phyloP scores from a whole-genome alignment of 2,113 vertebrate genomes.

The Campylomormyrus tamandua region DNA sequence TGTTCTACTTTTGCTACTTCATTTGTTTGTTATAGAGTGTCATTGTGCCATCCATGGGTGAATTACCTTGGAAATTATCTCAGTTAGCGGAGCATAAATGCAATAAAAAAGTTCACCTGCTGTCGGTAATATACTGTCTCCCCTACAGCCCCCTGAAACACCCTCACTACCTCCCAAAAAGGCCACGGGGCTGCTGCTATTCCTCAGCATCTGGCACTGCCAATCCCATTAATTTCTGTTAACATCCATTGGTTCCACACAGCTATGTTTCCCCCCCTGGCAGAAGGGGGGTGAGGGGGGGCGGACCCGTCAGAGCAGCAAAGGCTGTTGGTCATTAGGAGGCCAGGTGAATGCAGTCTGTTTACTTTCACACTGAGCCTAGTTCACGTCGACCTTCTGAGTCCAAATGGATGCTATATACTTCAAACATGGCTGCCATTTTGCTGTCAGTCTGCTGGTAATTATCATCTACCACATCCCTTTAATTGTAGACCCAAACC shows the following conservation, averaged over 20 bases:
- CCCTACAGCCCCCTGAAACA: not conserved
- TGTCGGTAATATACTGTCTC: not conserved
- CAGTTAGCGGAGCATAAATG: not conserved
- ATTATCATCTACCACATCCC: not conserved
- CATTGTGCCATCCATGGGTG: not conserved
- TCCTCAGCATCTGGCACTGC: not conserved
- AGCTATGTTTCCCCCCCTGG: not conserved
- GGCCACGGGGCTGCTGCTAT: not conserved
- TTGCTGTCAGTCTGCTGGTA: not conserved
- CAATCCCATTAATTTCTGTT: not conserved
- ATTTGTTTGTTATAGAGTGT: not conserved
- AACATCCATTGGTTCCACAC: not conserved
- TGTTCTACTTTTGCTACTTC: not conserved
- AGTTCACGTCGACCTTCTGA: not conserved
- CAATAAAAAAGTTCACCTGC: not conserved
- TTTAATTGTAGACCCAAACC: not conserved
- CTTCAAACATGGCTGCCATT: not conserved
- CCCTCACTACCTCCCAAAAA: not conserved
- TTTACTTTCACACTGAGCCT: not conserved
- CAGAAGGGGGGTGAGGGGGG: not conserved
- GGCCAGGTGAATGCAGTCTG: not conserved
- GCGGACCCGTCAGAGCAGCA: not conserved
- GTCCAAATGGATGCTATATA: not conserved
- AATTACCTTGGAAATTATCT: not conserved
- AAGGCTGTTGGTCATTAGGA: not conserved